Evolutionary conservation across 2,888 invertebrate genomes (phyloP), one percentile per base, ranked within the genome.

Genomic region (Pyrochroa serraticornis): DNA sequence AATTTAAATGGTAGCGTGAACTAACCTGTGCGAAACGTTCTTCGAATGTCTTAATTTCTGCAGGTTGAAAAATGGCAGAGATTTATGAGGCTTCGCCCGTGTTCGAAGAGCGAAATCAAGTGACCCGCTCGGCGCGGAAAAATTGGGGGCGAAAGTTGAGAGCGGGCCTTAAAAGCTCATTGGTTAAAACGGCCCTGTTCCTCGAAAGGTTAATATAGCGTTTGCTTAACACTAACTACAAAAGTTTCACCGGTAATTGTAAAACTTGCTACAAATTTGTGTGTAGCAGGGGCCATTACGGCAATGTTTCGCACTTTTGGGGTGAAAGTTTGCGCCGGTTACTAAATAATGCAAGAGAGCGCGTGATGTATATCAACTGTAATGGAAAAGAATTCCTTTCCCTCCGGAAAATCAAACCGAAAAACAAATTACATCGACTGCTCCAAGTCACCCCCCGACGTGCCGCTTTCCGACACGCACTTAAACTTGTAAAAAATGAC

Each of bases 241-340:
- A 75, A 77, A 77, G 69, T 75, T 76, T 66, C 63, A 46, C 45
- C 68, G 69, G 75, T 77, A 77, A 77, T 76, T 77, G 76, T 76
- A 74, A 77, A 77, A 77, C 75, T 77, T 77, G 69, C 50, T 65
- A 64, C 61, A 73, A 75, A 76, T 76, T 75, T 76, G 75, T 74
- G 75, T 76, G 73, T 69, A 71, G 70, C 69, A 52, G 63, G 58
- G 71, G 69, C 73, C 73, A 73, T 76, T 75, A 75, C 70, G 62
- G 69, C 71, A 69, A 72, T 75, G 75, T 75, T 75, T 74, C 75
- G 72, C 74, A 73, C 74, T 74, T 75, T 71, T 66, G 64, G 71
- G 73, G 75, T 70, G 72, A 73, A 73, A 74, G 71, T 75, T 74
- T 70, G 62, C 67, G 65, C 60, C 69, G 65, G 71, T 71, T 71